Conservation (phyloP, 2,797 vertebrate species). For the Scolopax bukidnonensis region DNA sequence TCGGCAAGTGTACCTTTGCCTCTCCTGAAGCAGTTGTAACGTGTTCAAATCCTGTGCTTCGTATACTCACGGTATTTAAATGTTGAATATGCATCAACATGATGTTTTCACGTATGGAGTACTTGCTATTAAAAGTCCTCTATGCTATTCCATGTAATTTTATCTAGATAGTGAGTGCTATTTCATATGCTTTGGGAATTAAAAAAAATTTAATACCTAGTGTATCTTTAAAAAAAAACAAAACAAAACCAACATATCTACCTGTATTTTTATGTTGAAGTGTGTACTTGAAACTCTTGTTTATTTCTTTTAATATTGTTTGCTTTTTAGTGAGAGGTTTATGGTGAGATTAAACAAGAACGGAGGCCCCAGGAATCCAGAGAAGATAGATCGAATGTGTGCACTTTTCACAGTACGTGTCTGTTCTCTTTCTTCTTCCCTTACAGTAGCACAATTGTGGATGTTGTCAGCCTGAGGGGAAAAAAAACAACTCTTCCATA, state of each 20-base stretch:
- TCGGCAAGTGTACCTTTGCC: neutral
- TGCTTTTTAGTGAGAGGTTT: slow-evolving; percentile 92
- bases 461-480: neutral
- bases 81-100: neutral
- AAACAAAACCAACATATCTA: neutral
- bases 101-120: neutral
- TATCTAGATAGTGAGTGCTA: neutral
- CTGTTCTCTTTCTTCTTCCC: slow-evolving; percentile 29
- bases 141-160: neutral
- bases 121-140: neutral
- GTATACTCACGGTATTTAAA: neutral
- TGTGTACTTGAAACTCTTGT: neutral
- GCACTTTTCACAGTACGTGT: slow-evolving; percentile 94
- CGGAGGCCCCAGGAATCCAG: slow-evolving; percentile 95
- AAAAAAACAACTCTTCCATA: neutral
- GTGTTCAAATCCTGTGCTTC: neutral
- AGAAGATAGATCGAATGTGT: slow-evolving; percentile 96
- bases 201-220: neutral
- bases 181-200: neutral
- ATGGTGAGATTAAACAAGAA: slow-evolving; percentile 99
- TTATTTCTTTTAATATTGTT: slow-evolving; percentile 11
- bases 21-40: neutral
- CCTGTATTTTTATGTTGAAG: slow-evolving; percentile 37
- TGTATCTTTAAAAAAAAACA: neutral
- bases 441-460: neutral